These are phyloP conservation scores for Merops nubicus DNA, from an alignment of 2,113 vertebrate species.

Conservation along the genomic window DNA sequence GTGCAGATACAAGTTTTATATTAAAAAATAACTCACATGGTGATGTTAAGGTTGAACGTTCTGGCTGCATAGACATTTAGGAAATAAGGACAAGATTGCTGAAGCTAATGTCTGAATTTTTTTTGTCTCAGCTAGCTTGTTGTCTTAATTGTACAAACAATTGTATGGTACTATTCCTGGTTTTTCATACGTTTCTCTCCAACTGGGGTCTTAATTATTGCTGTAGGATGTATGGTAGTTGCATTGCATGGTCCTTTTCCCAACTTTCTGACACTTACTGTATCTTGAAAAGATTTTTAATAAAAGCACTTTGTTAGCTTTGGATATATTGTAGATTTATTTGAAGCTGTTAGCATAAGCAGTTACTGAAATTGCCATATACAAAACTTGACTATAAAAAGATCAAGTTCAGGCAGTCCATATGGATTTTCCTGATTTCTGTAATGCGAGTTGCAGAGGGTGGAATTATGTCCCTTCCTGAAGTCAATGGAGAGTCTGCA, in stretches of 20 bases:
- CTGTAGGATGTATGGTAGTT: neutral
- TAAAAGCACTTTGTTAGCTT: neutral
- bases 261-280: neutral
- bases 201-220: neutral
- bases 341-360: neutral
- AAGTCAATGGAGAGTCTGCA: neutral
- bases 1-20: neutral
- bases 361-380: neutral
- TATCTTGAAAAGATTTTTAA: neutral
- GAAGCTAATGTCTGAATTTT: neutral
- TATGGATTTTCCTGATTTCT: neutral
- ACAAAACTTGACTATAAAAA: neutral
- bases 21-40: neutral
- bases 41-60: neutral
- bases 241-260: neutral
- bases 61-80: neutral
- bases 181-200: neutral
- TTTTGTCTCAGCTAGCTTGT: neutral
- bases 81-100: neutral
- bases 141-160: neutral
- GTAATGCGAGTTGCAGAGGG: neutral
- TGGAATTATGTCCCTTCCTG: neutral
- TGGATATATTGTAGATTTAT: neutral
- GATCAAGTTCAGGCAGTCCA: neutral
- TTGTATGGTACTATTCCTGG: neutral